Evolutionary conservation across 2,888 invertebrate species (phyloP), one percentile per base, ranked within the genome.

Genomic region (Nysson spinosus): DNA sequence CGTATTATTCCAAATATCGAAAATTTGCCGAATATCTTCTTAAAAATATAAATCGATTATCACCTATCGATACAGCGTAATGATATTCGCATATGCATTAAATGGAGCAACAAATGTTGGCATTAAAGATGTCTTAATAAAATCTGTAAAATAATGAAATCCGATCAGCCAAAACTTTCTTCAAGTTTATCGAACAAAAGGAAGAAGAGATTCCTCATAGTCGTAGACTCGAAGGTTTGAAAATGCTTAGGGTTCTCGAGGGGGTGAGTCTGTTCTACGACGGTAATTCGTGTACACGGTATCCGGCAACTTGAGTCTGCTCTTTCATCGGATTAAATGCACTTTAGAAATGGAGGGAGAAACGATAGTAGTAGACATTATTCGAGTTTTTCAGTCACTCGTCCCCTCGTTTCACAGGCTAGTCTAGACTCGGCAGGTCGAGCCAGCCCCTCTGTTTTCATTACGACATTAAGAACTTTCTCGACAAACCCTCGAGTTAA

Each of bases 381-480:
- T 62, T 66, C 55, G 57, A 72, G 66, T 75, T 72, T 69, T 73
- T 73, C 63, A 75, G 54, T 50, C 47, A 30, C 14, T 20, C 43
- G 22, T 43, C 26, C 58, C 50, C 28, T 42, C 40, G 46, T 35
- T 30, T 39, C 44, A 22, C 61, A 42, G 51, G 24, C 60, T 32
- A 47, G 52, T 40, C 50, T 39, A 37, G 17, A 58, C 54, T 24
- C 40, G 20, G 40, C 34, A 44, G 43, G 47, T 30, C 32, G 50
- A 55, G 26, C 42, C 60, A 54, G 46, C 57, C 78, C 72, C 72
- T 75, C 74, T 75, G 73, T 74, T 78, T 79, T 78, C 77, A 76
- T 79, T 77, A 73, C 68, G 72, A 75, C 77, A 71, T 79, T 79
- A 76, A 77, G 76, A 79, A 79, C 75, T 77, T 79, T 77, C 73